phyloP scores from a whole-genome alignment of 2,888 invertebrate species.

The Chouioia cunea region DNA sequence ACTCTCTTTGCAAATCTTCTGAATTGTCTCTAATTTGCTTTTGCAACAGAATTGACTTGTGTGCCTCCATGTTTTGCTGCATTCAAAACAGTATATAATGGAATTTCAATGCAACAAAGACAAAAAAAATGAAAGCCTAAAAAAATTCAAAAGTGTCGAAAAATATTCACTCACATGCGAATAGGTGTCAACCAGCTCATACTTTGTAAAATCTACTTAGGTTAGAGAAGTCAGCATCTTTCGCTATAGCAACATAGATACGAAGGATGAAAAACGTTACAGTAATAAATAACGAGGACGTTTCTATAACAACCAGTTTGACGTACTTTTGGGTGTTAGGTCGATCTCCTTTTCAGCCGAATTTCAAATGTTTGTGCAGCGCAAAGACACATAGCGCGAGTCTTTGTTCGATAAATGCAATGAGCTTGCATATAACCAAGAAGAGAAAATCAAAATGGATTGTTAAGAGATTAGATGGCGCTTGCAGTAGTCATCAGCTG shows the following conservation, averaged over 20 bases:
- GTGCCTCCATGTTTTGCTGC: conserved; percentile 24
- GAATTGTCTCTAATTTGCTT: conserved; percentile 81
- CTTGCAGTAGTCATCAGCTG: not conserved
- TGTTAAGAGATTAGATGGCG: no score
- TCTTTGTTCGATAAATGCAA: not conserved
- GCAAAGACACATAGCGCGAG: not conserved
- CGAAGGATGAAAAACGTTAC: no score
- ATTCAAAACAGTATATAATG: not conserved
- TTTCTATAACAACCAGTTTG: conserved; percentile 34
- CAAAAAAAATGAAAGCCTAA: not conserved
- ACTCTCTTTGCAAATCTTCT: conserved; percentile 77
- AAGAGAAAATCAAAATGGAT: no score
- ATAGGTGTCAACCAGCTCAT: conserved; percentile 27
- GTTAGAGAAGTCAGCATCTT: conserved; percentile 27
- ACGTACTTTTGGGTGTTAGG: conserved; percentile 24
- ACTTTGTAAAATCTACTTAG: conserved; percentile 11
- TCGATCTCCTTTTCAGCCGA: conserved; percentile 3
- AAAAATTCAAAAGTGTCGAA: not conserved
- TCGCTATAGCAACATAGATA: not conserved
- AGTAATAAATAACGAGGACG: not conserved
- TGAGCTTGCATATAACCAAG: not conserved
- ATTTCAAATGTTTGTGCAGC: not conserved
- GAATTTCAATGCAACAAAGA: no score
- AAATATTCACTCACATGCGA: conserved; percentile 26
- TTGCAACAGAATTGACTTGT: conserved; percentile 76